Percentiles rank a stretch among this genome's conserved stretches.
Evolutionary conservation across 1,140 invertebrate species (phyloP).

Genomic region (Drosophila takahashii): DNA sequence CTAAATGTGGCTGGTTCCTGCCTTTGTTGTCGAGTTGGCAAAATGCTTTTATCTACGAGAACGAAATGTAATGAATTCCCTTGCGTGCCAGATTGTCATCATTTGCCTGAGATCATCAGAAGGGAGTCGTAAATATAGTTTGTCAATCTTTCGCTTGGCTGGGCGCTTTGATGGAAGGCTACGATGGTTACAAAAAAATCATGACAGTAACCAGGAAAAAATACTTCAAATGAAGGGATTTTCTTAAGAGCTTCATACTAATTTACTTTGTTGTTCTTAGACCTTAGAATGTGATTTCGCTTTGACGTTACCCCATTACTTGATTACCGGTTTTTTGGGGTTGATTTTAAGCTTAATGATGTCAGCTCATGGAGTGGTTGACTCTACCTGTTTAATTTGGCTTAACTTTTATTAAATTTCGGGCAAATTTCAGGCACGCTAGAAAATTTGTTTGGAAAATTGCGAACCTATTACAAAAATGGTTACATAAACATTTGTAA

Average conservation of each 20-base stretch:
- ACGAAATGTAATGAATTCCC: conserved; percentile 38
- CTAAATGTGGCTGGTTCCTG: conserved; percentile 27
- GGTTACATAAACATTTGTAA: no score
- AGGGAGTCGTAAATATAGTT: conserved; percentile 49
- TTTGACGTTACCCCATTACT: conserved; percentile 3
- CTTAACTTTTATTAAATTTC: background rate
- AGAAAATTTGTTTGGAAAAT: background rate
- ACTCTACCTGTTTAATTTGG: background rate
- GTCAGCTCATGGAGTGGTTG: conserved; percentile 14
- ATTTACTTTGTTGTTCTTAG: conserved; percentile 7
- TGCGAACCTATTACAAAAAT: no score
- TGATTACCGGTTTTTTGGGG: conserved; percentile 5
- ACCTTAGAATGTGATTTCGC: conserved; percentile 4
- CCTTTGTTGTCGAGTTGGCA: conserved; percentile 13
- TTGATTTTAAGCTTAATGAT: conserved; percentile 27
- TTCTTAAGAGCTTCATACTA: conserved; percentile 12
- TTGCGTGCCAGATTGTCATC: conserved; percentile 60
- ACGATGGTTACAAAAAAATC: conserved; percentile 21
- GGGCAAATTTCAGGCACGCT: background rate
- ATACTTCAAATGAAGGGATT: conserved; percentile 29
- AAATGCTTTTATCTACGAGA: conserved; percentile 34
- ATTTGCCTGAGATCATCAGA: conserved; percentile 51
- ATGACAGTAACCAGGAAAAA: conserved; percentile 29
- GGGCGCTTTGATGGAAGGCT: conserved; percentile 39
- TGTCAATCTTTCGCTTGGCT: conserved; percentile 51